Percentiles rank a stretch among this genome's conserved stretches.
phyloP scores from a whole-genome alignment of 2,113 vertebrate species.

The Seriola quinqueradiata region DNA sequence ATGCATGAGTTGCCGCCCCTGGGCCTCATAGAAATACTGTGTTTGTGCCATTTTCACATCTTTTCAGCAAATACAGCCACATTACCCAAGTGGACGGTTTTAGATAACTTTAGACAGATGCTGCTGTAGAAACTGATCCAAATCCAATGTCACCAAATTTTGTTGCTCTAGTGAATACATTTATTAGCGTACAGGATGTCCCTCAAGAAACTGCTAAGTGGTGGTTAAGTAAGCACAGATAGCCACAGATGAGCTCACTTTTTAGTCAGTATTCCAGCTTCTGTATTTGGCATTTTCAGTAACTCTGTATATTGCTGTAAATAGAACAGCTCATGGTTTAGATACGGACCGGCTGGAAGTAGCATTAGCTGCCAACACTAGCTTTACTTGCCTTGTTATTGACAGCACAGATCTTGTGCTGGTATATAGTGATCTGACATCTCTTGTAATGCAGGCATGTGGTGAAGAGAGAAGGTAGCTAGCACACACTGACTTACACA shows the following conservation, averaged over 20 bases:
- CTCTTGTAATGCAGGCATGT: too few species aligned
- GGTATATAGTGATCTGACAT: not conserved
- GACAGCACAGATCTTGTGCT: too few species aligned
- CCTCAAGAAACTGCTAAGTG: not conserved
- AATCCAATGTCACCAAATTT: conserved; percentile 3
- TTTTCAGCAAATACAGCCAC: conserved; percentile 42
- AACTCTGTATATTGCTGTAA: too few species aligned
- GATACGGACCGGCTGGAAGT: too few species aligned
- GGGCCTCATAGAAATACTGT: conserved; percentile 25
- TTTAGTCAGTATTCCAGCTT: too few species aligned
- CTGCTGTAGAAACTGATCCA: not conserved
- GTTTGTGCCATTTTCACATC: conserved; percentile 42
- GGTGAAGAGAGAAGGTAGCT: too few species aligned
- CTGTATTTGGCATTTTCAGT: too few species aligned
- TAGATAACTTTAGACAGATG: conserved; percentile 2
- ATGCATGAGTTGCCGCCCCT: conserved; percentile 56
- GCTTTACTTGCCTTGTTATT: too few species aligned
- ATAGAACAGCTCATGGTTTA: too few species aligned
- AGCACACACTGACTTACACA: too few species aligned
- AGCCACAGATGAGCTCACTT: too few species aligned
- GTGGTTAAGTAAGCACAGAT: not conserved
- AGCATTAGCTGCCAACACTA: too few species aligned
- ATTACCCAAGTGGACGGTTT: conserved; percentile 2
- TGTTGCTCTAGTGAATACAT: not conserved
- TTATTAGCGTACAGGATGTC: not conserved